Evolutionary conservation across 92 coral and sea anemone genomes (phyloP).

Genomic region (Heliopora coerulea): DNA sequence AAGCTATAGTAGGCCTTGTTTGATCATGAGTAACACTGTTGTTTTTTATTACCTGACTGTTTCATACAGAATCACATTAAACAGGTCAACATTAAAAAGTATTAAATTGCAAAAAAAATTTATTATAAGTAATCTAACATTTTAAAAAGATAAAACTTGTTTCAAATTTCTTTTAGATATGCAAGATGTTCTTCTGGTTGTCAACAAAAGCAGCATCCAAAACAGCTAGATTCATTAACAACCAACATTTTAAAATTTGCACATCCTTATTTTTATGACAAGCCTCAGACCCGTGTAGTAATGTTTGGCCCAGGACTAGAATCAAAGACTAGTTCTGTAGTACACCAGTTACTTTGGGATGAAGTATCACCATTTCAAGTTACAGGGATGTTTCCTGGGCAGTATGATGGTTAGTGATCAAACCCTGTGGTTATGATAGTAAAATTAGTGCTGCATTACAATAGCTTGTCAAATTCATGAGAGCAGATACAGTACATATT

Average conservation of each 20-base stretch:
- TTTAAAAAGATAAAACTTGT: neutral
- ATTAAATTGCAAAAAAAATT: no score
- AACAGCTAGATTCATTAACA: constrained; percentile 9
- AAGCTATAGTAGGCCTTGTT: no score
- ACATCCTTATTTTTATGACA: constrained; percentile 58
- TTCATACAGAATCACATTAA: no score
- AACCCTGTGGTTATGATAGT: no score
- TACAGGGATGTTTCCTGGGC: constrained; percentile 88
- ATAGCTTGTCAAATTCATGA: no score
- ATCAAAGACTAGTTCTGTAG: constrained; percentile 78
- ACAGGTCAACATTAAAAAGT: no score
- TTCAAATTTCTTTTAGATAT: constrained; percentile 54
- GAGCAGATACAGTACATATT: no score
- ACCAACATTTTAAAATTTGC: constrained; percentile 26
- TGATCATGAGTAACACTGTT: no score
- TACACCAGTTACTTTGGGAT: constrained; percentile 75
- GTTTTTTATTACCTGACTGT: neutral
- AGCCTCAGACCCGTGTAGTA: constrained; percentile 67
- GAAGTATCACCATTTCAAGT: constrained; percentile 74
- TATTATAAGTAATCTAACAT: no score
- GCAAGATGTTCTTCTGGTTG: constrained; percentile 74
- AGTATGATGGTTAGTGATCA: constrained; percentile 68
- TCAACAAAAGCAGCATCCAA: constrained; percentile 7
- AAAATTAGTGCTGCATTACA: no score
- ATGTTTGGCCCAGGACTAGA: constrained; percentile 99